Evolutionary conservation across 2,113 vertebrate genomes (phyloP).

Genomic region (Leptocoma aspasia): DNA sequence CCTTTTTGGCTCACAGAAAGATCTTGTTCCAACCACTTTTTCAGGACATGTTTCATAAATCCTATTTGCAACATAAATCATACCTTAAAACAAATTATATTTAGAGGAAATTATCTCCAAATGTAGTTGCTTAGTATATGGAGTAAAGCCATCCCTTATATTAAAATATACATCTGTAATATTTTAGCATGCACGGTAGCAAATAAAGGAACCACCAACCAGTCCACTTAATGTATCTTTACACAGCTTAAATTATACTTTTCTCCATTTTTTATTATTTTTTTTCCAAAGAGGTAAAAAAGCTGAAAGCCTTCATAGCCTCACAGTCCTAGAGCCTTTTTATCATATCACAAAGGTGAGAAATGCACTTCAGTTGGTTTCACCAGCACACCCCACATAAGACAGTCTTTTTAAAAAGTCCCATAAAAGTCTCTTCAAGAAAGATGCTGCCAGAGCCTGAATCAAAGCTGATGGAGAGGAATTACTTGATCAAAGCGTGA

Average conservation of each 20-base stretch:
- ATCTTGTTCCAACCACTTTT: constrained; percentile 2
- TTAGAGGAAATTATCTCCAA: not conserved
- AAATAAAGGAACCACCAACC: not conserved
- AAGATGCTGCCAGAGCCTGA: not conserved
- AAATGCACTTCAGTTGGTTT: not conserved
- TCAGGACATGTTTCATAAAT: constrained; percentile 31
- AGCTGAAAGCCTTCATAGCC: not conserved
- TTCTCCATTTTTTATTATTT: not conserved
- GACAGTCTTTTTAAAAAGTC: not conserved
- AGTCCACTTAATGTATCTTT: not conserved
- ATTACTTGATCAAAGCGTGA: not conserved
- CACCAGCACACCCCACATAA: not conserved
- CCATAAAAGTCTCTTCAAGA: not conserved
- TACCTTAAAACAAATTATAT: not conserved
- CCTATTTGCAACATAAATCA: constrained; percentile 9
- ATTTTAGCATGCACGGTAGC: not conserved
- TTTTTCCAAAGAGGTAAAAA: not conserved
- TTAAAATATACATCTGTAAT: not conserved
- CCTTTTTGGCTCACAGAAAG: not conserved
- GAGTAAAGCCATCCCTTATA: not conserved
- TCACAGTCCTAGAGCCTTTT: not conserved
- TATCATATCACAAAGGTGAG: not conserved
- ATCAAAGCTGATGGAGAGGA: not conserved
- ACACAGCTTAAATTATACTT: not conserved
- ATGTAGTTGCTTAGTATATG: not conserved